Base-by-base conservation (phyloP, 2,797 vertebrate genomes). In the Coracias cyanogaster region DNA sequence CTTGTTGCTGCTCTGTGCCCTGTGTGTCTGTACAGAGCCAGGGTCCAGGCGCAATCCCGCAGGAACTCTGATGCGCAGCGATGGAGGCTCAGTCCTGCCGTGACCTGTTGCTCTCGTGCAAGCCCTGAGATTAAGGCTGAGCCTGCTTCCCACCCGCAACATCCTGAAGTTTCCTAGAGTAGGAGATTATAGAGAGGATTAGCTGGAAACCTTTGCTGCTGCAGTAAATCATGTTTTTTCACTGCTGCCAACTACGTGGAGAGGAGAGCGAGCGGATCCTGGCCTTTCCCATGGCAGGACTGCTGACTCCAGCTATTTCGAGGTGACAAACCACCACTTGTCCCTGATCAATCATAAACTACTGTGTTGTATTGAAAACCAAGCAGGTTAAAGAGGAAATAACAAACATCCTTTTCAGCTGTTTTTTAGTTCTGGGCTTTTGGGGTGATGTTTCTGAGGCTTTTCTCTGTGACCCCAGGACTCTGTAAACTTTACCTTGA, bases 301-400 rank as follows among this genome's bases (percentile, higher is more conserved):
- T 41, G 89, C 86, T 93, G 92, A 91, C 92, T 87, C 89, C 92
- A 94, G 64, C 91, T 80, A 88, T 81, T 65, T 65, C 3, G 16
- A 74, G 49, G 72, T 39, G 72, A 73, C 57, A 89, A 96, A 91
- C 41, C 91, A 25, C 37, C 22, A 3, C 82, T 62, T 58, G 61
- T 90, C 94, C 91, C 95, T 35, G 70, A 1, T 3, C 78, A 69
- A 2, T 54, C 86, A 41, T 90, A 84, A 96, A 95, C 58, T 28
- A 4, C 83, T 29, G 3, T 10, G 1, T 19, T 15, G 26, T 48
- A 10, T 2, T 74, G 7, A 61, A 35, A 85, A 28, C 13, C 67
- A 8, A 7, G 21, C 58, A 18, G 82, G 31, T 13, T 21, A 5
- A 15, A 35, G 64, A 48, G 41, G 65, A 76, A 54, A 66, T 22